Evolutionary conservation across 2,888 invertebrate species (phyloP), one percentile per base, ranked within the genome.

Genomic region (Lepidochrysops patricia): DNA sequence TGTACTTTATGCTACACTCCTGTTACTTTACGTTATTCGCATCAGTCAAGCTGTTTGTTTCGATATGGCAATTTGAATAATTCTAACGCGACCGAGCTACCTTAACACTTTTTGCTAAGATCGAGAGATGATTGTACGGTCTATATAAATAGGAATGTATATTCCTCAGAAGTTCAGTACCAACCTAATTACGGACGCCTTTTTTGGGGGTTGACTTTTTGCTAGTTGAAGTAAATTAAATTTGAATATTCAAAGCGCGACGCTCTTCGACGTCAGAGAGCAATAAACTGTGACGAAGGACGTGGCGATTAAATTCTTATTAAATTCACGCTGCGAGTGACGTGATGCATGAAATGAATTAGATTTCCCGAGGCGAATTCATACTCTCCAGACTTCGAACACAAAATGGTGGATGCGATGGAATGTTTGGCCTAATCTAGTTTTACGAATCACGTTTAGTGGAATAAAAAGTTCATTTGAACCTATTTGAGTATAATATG

Each of bases 21-120:
- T 76, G 74, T 79, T 79, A 80, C 79, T 82, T 79, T 70, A 67
- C 73, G 73, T 72, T 72, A 75, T 80, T 75, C 75, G 75, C 70
- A 72, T 71, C 70, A 70, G 71, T 68, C 71, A 68, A 71, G 59
- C 58, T 61, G 61, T 65, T 65, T 63, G 62, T 62, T 63, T 61
- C 60, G 49, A 50, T 52, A 69, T 64, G 27, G 57, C 27, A 35
- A 60, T 48, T 48, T 49, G 52, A 37, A 59, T 52, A 35, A 59
- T 52, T 59, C 25, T 35, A 7, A 35, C 52, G 25, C 59, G 37
- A 26, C 59, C 25, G 15, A 19, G 19, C 32, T 26, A 15, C 4
- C 32, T 54, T 32, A 29, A 27, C 54, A 29, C 54, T 54, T 54
- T 54, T 54, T 54, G 54, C 54, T 52, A 26, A 52, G 15, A 27